phyloP scores from a whole-genome alignment of 2,797 vertebrate species.

The Urocyon cinereoargenteus region DNA sequence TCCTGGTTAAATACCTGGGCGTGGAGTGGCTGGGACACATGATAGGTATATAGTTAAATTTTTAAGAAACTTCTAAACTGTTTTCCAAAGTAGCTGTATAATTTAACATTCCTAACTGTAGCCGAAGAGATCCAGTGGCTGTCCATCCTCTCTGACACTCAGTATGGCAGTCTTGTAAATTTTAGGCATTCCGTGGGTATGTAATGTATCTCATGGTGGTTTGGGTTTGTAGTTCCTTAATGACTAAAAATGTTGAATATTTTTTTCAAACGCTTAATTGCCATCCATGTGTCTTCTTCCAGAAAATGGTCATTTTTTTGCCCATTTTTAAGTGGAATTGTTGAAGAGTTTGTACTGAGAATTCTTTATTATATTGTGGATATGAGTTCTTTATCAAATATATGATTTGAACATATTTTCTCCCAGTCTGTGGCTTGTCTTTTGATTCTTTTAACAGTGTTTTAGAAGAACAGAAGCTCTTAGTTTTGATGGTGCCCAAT shows the following conservation, averaged over 20 bases:
- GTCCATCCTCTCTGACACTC: neutral
- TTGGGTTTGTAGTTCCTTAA: neutral
- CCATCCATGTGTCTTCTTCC: neutral
- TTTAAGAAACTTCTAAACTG: neutral
- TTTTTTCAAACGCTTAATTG: constrained; percentile 1
- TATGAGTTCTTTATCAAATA: neutral
- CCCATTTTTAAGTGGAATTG: neutral
- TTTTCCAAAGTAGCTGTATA: neutral
- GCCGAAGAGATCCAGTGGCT: neutral
- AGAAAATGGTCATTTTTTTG: neutral
- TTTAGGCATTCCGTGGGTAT: too few species aligned
- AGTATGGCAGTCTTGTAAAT: too few species aligned
- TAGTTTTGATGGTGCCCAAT: neutral
- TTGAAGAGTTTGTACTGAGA: neutral
- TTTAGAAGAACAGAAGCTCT: neutral
- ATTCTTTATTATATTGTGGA: neutral
- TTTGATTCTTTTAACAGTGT: neutral
- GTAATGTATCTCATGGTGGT: neutral
- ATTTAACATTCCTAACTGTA: neutral
- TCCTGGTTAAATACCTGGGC: neutral
- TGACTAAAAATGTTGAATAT: neutral
- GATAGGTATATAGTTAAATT: neutral
- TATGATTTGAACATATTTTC: neutral
- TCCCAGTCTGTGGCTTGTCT: neutral
- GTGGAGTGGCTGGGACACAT: neutral